These are phyloP conservation scores for Bovichtus variegatus DNA, from an alignment of 2,797 vertebrate genomes.

Conservation along the genomic window DNA sequence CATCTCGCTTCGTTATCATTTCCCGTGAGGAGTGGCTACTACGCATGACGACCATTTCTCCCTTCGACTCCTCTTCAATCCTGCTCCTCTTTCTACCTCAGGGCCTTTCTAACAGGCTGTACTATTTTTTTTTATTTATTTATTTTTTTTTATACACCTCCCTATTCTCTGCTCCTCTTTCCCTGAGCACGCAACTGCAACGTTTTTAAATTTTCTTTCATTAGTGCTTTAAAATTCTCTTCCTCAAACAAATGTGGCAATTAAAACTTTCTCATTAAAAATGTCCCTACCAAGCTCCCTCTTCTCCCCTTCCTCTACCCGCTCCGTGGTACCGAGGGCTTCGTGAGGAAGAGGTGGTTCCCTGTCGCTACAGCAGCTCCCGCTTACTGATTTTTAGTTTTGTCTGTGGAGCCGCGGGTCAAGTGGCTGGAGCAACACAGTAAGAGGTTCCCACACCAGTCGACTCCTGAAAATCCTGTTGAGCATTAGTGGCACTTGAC, in stretches of 20 bases:
- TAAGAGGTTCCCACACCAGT: conserved; percentile 32
- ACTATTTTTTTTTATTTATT: neutral
- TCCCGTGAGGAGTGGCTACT: conserved; percentile 50
- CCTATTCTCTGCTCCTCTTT: conserved; percentile 15
- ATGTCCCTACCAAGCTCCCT: conserved; percentile 17
- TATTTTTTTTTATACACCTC: neutral
- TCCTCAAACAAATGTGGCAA: conserved; percentile 64
- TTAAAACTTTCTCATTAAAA: conserved; percentile 64
- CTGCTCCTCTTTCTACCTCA: conserved; percentile 32
- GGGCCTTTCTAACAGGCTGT: conserved; percentile 30
- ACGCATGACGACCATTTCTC: conserved; percentile 39
- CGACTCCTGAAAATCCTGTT: conserved; percentile 16
- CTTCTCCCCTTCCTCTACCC: conserved; percentile 25
- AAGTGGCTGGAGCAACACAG: conserved; percentile 44
- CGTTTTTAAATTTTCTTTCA: conserved; percentile 47
- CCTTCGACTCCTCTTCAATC: conserved; percentile 30
- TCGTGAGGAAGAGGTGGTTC: conserved; percentile 45
- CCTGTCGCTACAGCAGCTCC: conserved; percentile 68
- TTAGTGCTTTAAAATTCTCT: conserved; percentile 40
- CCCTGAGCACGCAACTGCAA: conserved; percentile 14
- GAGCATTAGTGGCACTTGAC: conserved; percentile 17
- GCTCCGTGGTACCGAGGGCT: conserved; percentile 28
- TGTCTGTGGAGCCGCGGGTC: conserved; percentile 47
- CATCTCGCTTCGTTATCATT: conserved; percentile 69
- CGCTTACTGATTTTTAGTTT: conserved; percentile 42